Conservation (phyloP, 2,888 invertebrate species). For the Hydroisotoma schaefferi region DNA sequence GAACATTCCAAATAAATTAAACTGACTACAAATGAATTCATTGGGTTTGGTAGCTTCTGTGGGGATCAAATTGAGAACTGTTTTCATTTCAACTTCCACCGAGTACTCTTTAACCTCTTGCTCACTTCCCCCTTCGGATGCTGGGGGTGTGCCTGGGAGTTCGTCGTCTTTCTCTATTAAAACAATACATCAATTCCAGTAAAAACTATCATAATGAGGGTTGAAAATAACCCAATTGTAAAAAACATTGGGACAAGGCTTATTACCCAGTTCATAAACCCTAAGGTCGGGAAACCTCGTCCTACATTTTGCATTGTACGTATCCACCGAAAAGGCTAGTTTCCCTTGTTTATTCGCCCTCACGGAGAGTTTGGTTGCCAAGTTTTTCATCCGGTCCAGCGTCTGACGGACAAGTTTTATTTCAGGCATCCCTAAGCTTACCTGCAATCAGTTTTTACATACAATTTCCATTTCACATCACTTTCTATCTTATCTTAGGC, state of each 20-base stretch:
- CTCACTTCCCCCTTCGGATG: too few relatives aligned
- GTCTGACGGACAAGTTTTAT: slow-evolving; percentile 72
- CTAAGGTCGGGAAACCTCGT: slow-evolving; percentile 72
- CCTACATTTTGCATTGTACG: slow-evolving; percentile 73
- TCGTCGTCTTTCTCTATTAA: slow-evolving; percentile 8
- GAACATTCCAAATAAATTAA: background rate
- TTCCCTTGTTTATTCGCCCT: slow-evolving; percentile 69
- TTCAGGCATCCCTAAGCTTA: slow-evolving; percentile 72
- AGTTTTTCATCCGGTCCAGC: slow-evolving; percentile 77
- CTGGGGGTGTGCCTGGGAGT: background rate
- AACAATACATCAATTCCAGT: too few relatives aligned
- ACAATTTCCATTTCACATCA: background rate
- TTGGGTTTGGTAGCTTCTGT: slow-evolving; percentile 31
- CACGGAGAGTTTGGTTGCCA: slow-evolving; percentile 68
- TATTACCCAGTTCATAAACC: slow-evolving; percentile 12
- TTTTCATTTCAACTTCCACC: slow-evolving; percentile 41
- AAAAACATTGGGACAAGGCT: background rate
- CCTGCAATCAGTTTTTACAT: slow-evolving; percentile 54
- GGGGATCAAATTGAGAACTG: slow-evolving; percentile 28
- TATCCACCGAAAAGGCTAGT: slow-evolving; percentile 70
- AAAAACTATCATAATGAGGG: background rate
- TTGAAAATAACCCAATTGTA: background rate
- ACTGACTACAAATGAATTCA: slow-evolving; percentile 30
- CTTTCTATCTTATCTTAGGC: background rate
- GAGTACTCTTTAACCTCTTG: slow-evolving; percentile 13